Base-by-base conservation (phyloP, 2,888 invertebrate genomes). In the Pandemis heparana region DNA sequence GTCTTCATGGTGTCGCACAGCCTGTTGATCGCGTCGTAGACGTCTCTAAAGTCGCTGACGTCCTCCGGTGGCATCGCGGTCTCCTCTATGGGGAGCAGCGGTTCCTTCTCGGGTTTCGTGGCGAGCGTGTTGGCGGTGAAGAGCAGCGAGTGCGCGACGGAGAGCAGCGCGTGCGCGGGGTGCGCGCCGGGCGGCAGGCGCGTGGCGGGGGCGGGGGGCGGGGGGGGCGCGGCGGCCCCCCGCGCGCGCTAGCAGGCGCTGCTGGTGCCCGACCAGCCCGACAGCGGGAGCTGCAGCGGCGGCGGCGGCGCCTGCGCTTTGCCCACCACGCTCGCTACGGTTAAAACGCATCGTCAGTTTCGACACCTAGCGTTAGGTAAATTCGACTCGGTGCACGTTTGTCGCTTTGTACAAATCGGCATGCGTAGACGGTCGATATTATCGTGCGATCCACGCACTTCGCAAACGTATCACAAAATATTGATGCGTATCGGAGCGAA, bases 261-360 rank as follows among this genome's bases (percentile, higher is more conserved):
- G 59, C 95, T 94, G 75, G 95, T 87, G 85, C 92, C 95, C 90
- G 95, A 87, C 93, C 95, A 95, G 77, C 94, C 92, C 77, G 90
- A 91, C 78, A 96, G 89, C 81, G 95, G 95, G 75, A 96, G 86
- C 73, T 93, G 91, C 80, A 95, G 91, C 78, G 96, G 96, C 76
- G 96, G 96, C 83, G 93, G 92, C 74, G 96, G 96, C 77, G 96
- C 96, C 82, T 92, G 96, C 85, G 96, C 95, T 87, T 96, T 96
- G 83, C 92, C 92, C 87, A 87, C 94, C 92, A 77, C 72, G 70
- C 65, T 69, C 59, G 67, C 53, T 68, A 60, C 65, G 60, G 76
- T 69, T 46, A 74, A 56, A 51, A 18, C 8, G 18, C 18, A 53
- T 32, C 51, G 5, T 41, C 5, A 18, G 16, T 41, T 51, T 12